These are phyloP conservation scores for Musca vetustissima DNA, from an alignment of 1,140 invertebrate species.

Conservation along the genomic window DNA sequence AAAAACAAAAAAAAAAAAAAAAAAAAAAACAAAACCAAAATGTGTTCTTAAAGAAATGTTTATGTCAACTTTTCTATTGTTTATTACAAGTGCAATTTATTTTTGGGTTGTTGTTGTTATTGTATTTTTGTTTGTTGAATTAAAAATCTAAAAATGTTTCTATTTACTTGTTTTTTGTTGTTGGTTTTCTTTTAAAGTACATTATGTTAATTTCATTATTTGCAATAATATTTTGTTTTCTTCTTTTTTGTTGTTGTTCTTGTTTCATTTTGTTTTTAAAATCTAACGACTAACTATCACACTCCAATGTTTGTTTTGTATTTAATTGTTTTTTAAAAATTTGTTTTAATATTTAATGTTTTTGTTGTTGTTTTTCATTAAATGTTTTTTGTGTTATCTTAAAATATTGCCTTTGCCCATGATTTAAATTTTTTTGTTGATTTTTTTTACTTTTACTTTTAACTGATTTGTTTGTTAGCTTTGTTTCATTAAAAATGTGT, in stretches of 20 bases:
- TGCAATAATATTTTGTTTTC: neutral
- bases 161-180: neutral
- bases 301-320: constrained; percentile 17
- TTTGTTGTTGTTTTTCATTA: constrained; percentile 1
- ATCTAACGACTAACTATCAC: constrained; percentile 27
- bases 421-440: neutral
- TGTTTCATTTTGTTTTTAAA: constrained; percentile 7
- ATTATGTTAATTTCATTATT: neutral
- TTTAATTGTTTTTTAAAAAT: neutral
- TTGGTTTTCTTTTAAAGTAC: constrained; percentile 3
- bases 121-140: neutral
- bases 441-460: constrained; percentile 15
- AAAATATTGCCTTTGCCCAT: constrained; percentile 24
- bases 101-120: no score
- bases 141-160: constrained; percentile 3
- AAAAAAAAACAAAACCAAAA: no score
- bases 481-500: neutral
- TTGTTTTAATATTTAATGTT: constrained; percentile 1
- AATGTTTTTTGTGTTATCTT: neutral
- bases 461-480: neutral
- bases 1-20: no score
- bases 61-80: no score
- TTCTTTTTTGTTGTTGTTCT: neutral
- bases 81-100: no score
- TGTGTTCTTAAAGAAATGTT: no score